A percentile compares a stretch with the other conserved stretches of the same genome.
phyloP scores from a whole-genome alignment of 2,888 invertebrate species.

The Gandaritis pyraliata region DNA sequence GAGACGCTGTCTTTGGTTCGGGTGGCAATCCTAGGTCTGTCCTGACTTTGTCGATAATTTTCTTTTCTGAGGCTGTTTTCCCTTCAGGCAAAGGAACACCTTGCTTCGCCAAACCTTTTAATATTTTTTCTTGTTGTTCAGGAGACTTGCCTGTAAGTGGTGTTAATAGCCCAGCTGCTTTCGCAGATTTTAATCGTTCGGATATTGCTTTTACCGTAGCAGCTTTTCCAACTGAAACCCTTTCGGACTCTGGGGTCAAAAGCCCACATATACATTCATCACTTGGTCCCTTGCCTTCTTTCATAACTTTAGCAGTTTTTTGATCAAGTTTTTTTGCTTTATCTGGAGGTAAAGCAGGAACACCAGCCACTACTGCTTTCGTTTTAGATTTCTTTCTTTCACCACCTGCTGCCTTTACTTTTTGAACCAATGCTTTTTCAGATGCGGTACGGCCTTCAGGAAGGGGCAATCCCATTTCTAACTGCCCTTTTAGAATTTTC shows the following conservation, averaged over 20 bases:
- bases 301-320: constrained; percentile 43
- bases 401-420: constrained; percentile 22
- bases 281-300: constrained; percentile 47
- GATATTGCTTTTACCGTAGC: constrained; percentile 40
- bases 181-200: constrained; percentile 47
- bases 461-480: constrained; percentile 44
- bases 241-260: constrained; percentile 41
- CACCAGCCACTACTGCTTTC: constrained; percentile 39
- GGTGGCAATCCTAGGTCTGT: constrained; percentile 40
- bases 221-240: constrained; percentile 31
- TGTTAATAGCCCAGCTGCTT: constrained; percentile 42
- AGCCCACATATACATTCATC: constrained; percentile 49
- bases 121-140: constrained; percentile 47
- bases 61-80: constrained; percentile 51
- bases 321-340: constrained; percentile 31
- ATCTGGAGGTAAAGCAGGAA: constrained; percentile 33
- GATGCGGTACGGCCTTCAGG: constrained; percentile 53
- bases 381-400: constrained; percentile 1
- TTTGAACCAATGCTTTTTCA: constrained; percentile 42
- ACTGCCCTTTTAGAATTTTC: constrained; percentile 42
- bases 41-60: constrained; percentile 42
- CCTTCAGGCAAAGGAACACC: constrained; percentile 51
- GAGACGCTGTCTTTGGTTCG: constrained; percentile 36
- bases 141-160: constrained; percentile 48
- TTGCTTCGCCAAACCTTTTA: constrained; percentile 43